These are phyloP conservation scores for Fulica atra DNA, from an alignment of 2,113 vertebrate species.

Conservation along the genomic window DNA sequence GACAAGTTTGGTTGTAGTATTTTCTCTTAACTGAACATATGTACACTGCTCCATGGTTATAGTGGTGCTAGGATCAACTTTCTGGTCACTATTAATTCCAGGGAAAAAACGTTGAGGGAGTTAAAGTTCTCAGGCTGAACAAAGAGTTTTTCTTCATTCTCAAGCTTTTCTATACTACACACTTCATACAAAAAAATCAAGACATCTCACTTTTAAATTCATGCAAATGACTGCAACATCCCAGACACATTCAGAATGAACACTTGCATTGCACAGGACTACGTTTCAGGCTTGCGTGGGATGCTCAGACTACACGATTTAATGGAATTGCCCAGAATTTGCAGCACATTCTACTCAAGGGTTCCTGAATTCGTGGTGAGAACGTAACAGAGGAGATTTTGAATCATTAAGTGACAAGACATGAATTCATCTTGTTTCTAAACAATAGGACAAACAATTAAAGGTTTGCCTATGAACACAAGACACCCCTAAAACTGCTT, in stretches of 20 bases:
- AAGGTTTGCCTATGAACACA: not conserved
- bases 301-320: not conserved
- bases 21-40: not conserved
- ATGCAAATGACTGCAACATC: not conserved
- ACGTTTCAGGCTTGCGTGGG: not conserved
- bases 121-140: not conserved
- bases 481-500: not conserved
- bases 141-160: not conserved
- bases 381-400: not conserved
- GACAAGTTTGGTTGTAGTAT: not conserved
- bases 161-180: not conserved
- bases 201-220: not conserved
- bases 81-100: not conserved
- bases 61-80: not conserved
- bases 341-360: not conserved
- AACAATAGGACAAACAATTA: not conserved
- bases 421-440: not conserved
- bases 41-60: not conserved
- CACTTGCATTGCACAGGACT: not conserved
- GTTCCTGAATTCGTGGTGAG: not conserved
- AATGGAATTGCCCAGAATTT: not conserved
- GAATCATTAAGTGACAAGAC: not conserved
- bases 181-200: not conserved
- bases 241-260: not conserved
- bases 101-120: accelerated